phyloP scores from a whole-genome alignment of 2,888 invertebrate species.

The Zaprionus obscuricornis region DNA sequence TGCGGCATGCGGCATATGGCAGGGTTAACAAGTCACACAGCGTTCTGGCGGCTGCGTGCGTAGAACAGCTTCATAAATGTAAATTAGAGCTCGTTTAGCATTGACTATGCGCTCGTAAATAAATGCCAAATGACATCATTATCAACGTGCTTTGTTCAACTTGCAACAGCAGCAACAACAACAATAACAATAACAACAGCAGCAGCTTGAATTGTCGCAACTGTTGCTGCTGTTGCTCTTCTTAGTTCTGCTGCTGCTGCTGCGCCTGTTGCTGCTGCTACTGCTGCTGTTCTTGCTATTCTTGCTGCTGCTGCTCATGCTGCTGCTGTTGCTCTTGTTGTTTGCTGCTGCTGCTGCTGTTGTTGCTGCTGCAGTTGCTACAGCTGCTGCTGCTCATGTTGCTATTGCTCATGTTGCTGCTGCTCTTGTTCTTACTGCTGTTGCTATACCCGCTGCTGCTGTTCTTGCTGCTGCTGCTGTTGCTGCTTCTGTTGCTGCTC shows the following conservation, averaged over 20 bases:
- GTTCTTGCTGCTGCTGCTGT: background rate
- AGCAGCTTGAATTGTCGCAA: too few relatives aligned
- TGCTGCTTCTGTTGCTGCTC: background rate
- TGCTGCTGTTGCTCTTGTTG: too few relatives aligned
- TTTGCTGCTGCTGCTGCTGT: too few relatives aligned
- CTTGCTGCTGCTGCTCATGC: too few relatives aligned
- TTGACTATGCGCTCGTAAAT: constrained; percentile 81
- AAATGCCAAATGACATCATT: constrained; percentile 82
- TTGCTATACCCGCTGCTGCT: constrained; percentile 22
- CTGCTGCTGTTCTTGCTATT: too few relatives aligned
- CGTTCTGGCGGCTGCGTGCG: constrained; percentile 66
- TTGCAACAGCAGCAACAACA: constrained; percentile 5
- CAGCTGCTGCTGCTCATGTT: too few relatives aligned
- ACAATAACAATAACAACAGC: too few relatives aligned
- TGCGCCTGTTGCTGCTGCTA: too few relatives aligned
- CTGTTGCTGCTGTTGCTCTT: too few relatives aligned
- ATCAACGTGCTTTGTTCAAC: constrained; percentile 68
- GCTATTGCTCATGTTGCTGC: constrained; percentile 14
- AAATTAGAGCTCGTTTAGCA: constrained; percentile 82
- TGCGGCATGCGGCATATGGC: background rate
- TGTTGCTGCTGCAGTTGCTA: too few relatives aligned
- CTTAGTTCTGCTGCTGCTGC: too few relatives aligned
- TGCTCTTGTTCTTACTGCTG: constrained; percentile 20
- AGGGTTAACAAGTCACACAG: constrained; percentile 39
- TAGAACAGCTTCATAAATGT: constrained; percentile 82